phyloP scores from a whole-genome alignment of 2,113 vertebrate species.

The Campylorhamphus procurvoides region DNA sequence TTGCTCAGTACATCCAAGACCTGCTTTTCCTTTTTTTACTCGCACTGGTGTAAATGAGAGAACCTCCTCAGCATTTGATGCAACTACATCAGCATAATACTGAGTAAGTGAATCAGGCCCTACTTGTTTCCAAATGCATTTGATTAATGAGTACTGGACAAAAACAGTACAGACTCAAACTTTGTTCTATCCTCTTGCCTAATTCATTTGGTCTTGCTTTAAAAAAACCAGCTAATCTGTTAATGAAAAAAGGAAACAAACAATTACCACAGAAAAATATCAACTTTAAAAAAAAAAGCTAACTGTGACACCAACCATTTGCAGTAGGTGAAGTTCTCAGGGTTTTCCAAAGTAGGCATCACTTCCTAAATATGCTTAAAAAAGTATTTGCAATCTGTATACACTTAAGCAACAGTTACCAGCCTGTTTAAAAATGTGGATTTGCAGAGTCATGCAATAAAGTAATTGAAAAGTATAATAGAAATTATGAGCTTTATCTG shows the following conservation, averaged over 20 bases:
- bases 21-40: not conserved
- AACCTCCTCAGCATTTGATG: not conserved
- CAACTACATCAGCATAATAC: conserved; percentile 6
- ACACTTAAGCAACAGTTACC: not conserved
- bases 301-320: not conserved
- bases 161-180: conserved; percentile 13
- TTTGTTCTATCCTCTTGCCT: not conserved
- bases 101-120: not conserved
- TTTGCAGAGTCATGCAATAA: not conserved
- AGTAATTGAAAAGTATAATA: not conserved
- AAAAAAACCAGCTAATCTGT: not conserved
- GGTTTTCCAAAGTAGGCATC: not conserved
- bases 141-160: conserved; percentile 30
- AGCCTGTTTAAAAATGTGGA: not conserved
- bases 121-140: conserved; percentile 29
- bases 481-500: not conserved
- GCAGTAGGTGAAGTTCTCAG: not conserved
- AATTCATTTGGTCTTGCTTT: not conserved
- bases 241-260: conserved; percentile 31
- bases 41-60: not conserved
- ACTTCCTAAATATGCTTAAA: not conserved
- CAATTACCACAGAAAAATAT: not conserved
- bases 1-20: conserved; percentile 1
- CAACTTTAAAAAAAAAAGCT: not conserved
- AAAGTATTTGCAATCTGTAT: not conserved